Percentiles rank a stretch among this genome's conserved stretches.
Evolutionary conservation across 1,140 invertebrate genomes (phyloP).

Genomic region (Hermetia illucens): DNA sequence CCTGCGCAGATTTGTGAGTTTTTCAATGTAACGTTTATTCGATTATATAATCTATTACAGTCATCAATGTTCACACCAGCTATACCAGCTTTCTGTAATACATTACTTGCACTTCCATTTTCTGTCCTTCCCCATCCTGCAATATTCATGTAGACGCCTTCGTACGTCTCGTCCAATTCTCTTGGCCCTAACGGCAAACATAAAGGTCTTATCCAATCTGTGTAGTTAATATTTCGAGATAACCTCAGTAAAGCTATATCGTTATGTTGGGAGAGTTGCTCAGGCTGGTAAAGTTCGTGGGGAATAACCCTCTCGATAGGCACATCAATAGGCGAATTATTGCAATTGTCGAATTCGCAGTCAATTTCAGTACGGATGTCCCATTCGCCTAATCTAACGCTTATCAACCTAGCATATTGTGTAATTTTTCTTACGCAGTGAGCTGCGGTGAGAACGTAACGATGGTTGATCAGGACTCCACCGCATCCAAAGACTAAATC

Average conservation of each 20-base stretch:
- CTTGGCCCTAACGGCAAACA: constrained; percentile 41
- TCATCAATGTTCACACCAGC: neutral
- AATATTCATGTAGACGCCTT: constrained; percentile 32
- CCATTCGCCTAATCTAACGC: constrained; percentile 39
- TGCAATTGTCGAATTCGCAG: constrained; percentile 27
- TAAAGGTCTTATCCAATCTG: constrained; percentile 46
- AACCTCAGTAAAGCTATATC: constrained; percentile 51
- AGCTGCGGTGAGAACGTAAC: constrained; percentile 52
- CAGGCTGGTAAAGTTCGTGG: constrained; percentile 14
- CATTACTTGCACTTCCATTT: constrained; percentile 29
- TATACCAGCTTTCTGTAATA: constrained; percentile 32
- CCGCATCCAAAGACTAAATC: constrained; percentile 34
- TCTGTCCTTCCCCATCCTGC: constrained; percentile 55
- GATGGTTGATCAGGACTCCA: constrained; percentile 34
- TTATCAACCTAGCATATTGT: constrained; percentile 10
- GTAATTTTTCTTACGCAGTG: too few relatives aligned
- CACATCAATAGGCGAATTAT: constrained; percentile 11
- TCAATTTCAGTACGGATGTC: constrained; percentile 36
- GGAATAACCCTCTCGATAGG: constrained; percentile 13
- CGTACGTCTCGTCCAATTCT: constrained; percentile 29
- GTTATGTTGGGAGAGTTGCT: constrained; percentile 24
- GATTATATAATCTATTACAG: too few relatives aligned
- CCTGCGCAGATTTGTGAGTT: too few relatives aligned
- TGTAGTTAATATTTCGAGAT: constrained; percentile 34
- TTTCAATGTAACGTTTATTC: too few relatives aligned